Base-by-base conservation (phyloP, 2,888 invertebrate species). In the Stenichneumon culpator region DNA sequence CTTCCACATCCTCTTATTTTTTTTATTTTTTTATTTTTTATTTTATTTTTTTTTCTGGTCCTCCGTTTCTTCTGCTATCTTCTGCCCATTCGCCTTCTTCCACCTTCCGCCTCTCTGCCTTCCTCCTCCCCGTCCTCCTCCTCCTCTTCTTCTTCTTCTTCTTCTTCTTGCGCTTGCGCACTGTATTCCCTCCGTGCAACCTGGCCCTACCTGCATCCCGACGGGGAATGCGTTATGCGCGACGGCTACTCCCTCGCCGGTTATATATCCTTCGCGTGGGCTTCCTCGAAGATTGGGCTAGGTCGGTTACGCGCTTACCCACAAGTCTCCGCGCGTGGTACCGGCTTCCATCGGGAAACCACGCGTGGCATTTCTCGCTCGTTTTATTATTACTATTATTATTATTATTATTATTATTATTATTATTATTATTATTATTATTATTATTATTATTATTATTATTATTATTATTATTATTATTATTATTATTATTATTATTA, bases 201-300 rank as follows among this genome's bases (percentile, higher is more conserved):
- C 28, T 32, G 28, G 83, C 82, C 82, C 81, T 86, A 79, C 83
- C 87, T 86, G 80, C 87, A 83, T 86, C 87, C 52, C 84, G 84
- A 84, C 79, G 85, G 85, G 84, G 90, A 90, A 90, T 90, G 89
- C 88, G 89, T 89, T 89, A 83, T 89, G 83, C 87, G 81, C 83
- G 87, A 82, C 83, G 87, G 88, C 90, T 90, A 91, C 90, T 91
- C 91, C 90, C 89, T 90, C 90, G 87, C 87, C 73, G 72, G 72
- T 82, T 73, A 68, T 68, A 60, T 25, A 44, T 19, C 68, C 72
- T 84, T 89, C 89, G 87, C 87, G 91, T 92, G 90, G 91, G 91
- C 87, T 86, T 88, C 82, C 72, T 44, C 68, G 44, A 77, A 89
- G 90, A 92, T 92, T 92, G 92, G 91, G 91, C 89, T 90, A 92